Percentiles rank a stretch among this genome's conserved stretches.
These are phyloP conservation scores for Melanotaenia maccullochi DNA, from an alignment of 2,797 vertebrate species.

Conservation along the genomic window DNA sequence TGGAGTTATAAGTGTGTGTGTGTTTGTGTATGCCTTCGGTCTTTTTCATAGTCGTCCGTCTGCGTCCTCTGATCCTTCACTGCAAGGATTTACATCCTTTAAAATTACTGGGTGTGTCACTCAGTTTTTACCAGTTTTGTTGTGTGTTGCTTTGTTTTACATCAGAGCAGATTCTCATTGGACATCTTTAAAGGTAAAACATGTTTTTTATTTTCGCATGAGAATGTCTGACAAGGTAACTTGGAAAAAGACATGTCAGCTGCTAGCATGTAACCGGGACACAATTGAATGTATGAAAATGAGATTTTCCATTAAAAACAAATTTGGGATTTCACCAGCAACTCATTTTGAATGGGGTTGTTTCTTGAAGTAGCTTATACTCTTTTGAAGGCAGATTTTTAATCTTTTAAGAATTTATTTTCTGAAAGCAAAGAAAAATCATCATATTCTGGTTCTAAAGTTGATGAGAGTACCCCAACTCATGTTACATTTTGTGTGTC, in stretches of 20 bases:
- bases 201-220: not conserved
- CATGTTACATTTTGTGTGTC: no score
- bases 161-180: constrained; percentile 19
- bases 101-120: constrained; percentile 15
- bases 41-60: constrained; percentile 39
- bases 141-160: constrained; percentile 25
- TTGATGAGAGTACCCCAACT: no score
- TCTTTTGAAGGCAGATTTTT: no score
- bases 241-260: not conserved
- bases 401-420: no score
- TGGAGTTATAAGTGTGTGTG: constrained; percentile 26
- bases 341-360: not conserved
- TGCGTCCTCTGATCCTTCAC: constrained; percentile 25
- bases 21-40: constrained; percentile 24
- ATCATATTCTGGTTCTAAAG: no score
- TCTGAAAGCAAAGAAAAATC: no score
- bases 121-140: not conserved
- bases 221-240: constrained; percentile 25
- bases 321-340: not conserved
- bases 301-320: not conserved
- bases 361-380: not conserved
- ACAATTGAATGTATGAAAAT: not conserved
- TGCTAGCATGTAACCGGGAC: not conserved
- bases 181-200: constrained; percentile 24
- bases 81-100: constrained; percentile 23